These are phyloP conservation scores for Stenopsyche tienmushanensis DNA, from an alignment of 1,140 invertebrate genomes.

Conservation along the genomic window DNA sequence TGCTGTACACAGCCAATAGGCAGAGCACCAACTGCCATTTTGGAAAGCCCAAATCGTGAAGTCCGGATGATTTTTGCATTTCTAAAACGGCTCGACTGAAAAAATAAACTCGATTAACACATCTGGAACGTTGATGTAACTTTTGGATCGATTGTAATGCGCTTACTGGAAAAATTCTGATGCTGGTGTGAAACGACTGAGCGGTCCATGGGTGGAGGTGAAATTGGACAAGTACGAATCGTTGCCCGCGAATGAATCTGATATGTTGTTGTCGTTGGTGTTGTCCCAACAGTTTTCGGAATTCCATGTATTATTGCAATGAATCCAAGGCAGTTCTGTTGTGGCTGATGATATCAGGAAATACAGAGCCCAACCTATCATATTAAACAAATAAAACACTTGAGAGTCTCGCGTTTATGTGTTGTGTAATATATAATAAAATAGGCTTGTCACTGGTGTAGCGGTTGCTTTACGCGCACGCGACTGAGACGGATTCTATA, in stretches of 20 bases:
- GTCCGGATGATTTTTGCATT: constrained; percentile 69
- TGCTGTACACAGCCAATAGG: constrained; percentile 70
- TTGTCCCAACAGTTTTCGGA: constrained; percentile 68
- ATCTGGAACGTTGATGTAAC: background rate
- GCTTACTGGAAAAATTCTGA: constrained; percentile 66
- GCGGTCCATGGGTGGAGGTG: constrained; percentile 45
- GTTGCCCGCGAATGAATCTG: constrained; percentile 44
- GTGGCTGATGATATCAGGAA: constrained; percentile 71
- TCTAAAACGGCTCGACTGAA: constrained; percentile 78
- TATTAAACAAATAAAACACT: too few relatives aligned
- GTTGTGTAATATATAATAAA: too few relatives aligned
- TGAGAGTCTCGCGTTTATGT: too few relatives aligned
- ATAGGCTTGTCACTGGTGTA: too few relatives aligned
- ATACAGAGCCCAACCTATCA: constrained; percentile 79
- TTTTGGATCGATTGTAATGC: constrained; percentile 42
- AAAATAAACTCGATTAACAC: background rate
- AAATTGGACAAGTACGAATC: constrained; percentile 43
- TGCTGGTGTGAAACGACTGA: constrained; percentile 62
- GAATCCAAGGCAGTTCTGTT: constrained; percentile 76
- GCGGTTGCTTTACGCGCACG: too few relatives aligned
- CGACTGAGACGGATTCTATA: background rate
- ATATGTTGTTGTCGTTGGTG: constrained; percentile 13
- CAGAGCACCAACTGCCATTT: constrained; percentile 74
- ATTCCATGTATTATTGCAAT: constrained; percentile 85
- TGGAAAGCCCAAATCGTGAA: constrained; percentile 70